Conservation (phyloP, 2,888 invertebrate species). For the Coronaproctus castanopsis region DNA sequence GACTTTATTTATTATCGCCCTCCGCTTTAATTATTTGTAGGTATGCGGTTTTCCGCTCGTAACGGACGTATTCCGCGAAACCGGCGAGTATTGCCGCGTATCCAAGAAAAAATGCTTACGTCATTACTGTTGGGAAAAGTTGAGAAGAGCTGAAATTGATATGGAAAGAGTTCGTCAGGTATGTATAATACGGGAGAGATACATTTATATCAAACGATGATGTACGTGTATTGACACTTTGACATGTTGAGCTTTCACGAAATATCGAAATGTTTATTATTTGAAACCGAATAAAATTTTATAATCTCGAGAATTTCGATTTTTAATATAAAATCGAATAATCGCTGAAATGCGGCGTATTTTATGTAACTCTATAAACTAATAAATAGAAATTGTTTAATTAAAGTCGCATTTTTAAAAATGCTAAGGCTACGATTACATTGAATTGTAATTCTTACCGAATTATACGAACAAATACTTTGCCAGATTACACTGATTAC, state of each 20-base stretch:
- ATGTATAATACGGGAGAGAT: neutral
- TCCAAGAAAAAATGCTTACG: conserved; percentile 77
- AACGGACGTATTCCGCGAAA: conserved; percentile 53
- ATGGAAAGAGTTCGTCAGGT: conserved; percentile 50
- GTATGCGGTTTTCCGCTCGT: conserved; percentile 88
- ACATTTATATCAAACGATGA: neutral
- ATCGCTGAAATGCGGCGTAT: no score
- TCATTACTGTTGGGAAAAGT: conserved; percentile 91
- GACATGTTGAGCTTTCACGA: neutral
- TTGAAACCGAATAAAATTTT: neutral
- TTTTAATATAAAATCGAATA: no score
- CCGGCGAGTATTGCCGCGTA: conserved; percentile 68
- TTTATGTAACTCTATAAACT: no score
- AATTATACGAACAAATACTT: no score
- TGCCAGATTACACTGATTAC: no score
- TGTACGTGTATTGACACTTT: neutral
- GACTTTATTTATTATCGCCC: no score
- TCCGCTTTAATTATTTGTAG: no score
- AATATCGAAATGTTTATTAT: neutral
- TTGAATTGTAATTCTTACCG: no score
- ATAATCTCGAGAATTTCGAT: no score
- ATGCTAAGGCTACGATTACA: no score
- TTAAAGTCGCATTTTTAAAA: no score
- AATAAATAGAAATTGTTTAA: no score
- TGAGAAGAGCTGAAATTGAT: conserved; percentile 82